Evolutionary conservation across 1,140 invertebrate species (phyloP).

Genomic region (Brachionus asplanchnoidis): DNA sequence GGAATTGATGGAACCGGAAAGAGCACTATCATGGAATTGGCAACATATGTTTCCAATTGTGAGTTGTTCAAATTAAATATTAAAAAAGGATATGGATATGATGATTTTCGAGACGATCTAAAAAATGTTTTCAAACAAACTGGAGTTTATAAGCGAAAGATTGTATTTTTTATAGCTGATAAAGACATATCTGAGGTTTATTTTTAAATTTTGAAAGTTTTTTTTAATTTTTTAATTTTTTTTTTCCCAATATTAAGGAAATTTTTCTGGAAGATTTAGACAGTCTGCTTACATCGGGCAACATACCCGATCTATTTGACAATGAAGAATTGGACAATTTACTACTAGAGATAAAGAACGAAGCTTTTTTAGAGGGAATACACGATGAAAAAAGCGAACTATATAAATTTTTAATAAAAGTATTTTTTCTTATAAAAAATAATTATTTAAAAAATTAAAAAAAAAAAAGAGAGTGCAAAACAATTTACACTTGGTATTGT

Average conservation of each 20-base stretch:
- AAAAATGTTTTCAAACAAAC: conserved; percentile 59
- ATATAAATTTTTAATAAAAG: conserved; percentile 52
- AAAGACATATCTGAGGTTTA: conserved; percentile 18
- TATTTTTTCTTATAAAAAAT: neutral
- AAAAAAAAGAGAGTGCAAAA: conserved; percentile 60
- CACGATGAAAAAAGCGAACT: conserved; percentile 51
- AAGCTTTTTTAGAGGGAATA: conserved; percentile 50
- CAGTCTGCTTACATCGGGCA: conserved; percentile 56
- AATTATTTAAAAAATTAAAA: neutral
- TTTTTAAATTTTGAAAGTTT: neutral
- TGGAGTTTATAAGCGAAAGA: neutral
- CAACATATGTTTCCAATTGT: conserved; percentile 52
- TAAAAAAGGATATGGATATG: conserved; percentile 70
- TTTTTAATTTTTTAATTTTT: neutral
- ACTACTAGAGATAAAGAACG: conserved; percentile 53
- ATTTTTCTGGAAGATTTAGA: conserved; percentile 57
- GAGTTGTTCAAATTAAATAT: conserved; percentile 58
- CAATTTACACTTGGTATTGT: conserved; percentile 74
- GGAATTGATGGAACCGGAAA: conserved; percentile 66
- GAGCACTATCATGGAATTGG: conserved; percentile 50
- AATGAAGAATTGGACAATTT: conserved; percentile 56
- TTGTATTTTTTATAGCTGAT: conserved; percentile 34
- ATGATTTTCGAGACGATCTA: conserved; percentile 71
- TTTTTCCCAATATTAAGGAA: conserved; percentile 46
- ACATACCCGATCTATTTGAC: conserved; percentile 57